Evolutionary conservation across 2,797 vertebrate species (phyloP).

Genomic region (Hydrophis major): DNA sequence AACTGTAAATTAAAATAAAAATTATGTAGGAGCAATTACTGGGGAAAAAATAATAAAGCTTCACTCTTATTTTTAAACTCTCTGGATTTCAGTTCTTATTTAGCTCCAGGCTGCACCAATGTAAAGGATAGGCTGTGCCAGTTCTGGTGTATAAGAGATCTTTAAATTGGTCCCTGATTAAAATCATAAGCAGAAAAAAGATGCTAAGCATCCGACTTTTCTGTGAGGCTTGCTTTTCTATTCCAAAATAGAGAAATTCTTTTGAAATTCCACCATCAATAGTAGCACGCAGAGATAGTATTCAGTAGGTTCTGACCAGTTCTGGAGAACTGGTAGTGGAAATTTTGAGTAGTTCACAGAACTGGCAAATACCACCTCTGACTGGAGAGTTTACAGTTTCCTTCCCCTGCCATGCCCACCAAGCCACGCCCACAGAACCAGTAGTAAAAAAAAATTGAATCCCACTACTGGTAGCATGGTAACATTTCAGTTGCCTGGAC

Average conservation of each 20-base stretch:
- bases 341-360: no score
- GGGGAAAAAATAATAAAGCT: conserved; percentile 30
- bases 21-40: conserved; percentile 1
- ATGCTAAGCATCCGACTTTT: neutral
- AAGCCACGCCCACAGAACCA: no score
- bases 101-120: neutral
- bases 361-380: no score
- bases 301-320: no score
- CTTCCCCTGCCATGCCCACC: no score
- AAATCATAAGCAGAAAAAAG: neutral
- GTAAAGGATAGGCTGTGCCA: neutral
- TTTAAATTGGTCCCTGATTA: neutral
- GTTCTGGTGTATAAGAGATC: neutral
- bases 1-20: conserved; percentile 22
- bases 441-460: no score
- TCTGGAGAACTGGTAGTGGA: no score
- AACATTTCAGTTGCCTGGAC: neutral
- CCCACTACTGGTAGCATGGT: neutral
- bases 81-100: conserved; percentile 12
- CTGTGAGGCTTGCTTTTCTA: neutral
- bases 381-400: no score
- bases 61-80: conserved; percentile 28
- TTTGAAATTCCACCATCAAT: neutral
- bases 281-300: neutral
- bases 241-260: neutral